Evolutionary conservation across 1,140 invertebrate genomes (phyloP), one percentile per base, ranked within the genome.

Genomic region (Sarcophaga peregrina): DNA sequence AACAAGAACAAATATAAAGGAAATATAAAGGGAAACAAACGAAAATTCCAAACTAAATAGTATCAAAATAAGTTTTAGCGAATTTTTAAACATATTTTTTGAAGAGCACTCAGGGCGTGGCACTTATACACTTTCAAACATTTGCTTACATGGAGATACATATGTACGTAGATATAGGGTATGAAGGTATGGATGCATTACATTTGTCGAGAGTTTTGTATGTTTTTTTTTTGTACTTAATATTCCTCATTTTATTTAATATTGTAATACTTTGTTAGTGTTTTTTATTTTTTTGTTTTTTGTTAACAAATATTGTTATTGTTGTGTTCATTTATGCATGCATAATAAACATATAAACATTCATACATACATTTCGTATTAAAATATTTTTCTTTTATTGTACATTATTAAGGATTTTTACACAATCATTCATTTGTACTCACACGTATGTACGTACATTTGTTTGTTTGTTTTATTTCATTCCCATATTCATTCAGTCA

Each of bases 351-450:
- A n/a, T n/a, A n/a, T n/a, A n/a, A n/a, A n/a, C 25, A 37, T 37
- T 37, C 4, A 37, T 37, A 4, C 25, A 37, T 37, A 4, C 25
- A 37, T 4, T 37, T 37, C 8, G 75, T 17, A 47, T 76, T 76
- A 76, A 48, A 76, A 48, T 13, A 76, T 76, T 76, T 37, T 37
- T 37, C 4, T 37, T 37, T 37, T 78, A 78, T 78, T 50, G 75
- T 78, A 78, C 75, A 52, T 78, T 78, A 78, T 78, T 78, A 78
- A 78, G 47, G 50, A 78, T n/a, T 78, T 78, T 68, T 68, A 68
- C 62, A 20, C 62, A 68, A 25, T 68, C 62, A 25, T 68, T 20
- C 62, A 68, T 20, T 68, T 25, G 20, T 25, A 68, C 25, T 37
- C 25, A 37, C 25, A 37, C 25, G 25, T 37, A 37, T 4, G 25